These are phyloP conservation scores for Typhlichthys eigenmanni DNA, from an alignment of 2,797 vertebrate species.

Conservation along the genomic window DNA sequence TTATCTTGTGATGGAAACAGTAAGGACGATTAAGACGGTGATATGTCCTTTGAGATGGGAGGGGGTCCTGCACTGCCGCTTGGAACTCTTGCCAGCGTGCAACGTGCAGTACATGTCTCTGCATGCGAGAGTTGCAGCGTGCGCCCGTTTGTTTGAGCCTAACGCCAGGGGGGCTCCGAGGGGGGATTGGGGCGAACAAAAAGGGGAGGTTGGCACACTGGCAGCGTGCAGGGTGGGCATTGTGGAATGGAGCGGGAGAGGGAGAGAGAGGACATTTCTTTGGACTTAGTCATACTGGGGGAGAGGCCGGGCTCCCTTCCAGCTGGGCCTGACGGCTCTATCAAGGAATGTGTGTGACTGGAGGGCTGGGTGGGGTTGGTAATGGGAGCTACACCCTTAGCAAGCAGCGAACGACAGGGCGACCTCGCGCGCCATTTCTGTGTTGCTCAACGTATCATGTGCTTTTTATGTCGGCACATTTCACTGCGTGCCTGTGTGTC, in stretches of 20 bases:
- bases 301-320: slow-evolving; percentile 80
- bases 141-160: slow-evolving; percentile 53
- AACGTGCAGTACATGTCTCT: slow-evolving; percentile 5
- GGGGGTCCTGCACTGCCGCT: slow-evolving; percentile 1
- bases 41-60: slow-evolving; percentile 7
- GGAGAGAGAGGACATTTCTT: slow-evolving; percentile 76
- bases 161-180: slow-evolving; percentile 40
- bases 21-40: neutral
- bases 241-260: slow-evolving; percentile 28
- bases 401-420: slow-evolving; percentile 36
- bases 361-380: slow-evolving; percentile 74
- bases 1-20: neutral
- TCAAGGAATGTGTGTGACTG: slow-evolving; percentile 83
- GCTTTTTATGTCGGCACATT: slow-evolving; percentile 30
- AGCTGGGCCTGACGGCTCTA: slow-evolving; percentile 78
- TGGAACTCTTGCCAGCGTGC: slow-evolving; percentile 4
- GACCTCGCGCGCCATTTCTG: slow-evolving; percentile 26
- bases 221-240: slow-evolving; percentile 42
- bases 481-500: neutral
- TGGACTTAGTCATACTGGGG: slow-evolving; percentile 78
- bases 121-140: slow-evolving; percentile 15
- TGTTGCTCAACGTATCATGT: slow-evolving; percentile 12
- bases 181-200: slow-evolving; percentile 24
- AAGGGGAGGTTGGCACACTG: slow-evolving; percentile 23
- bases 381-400: slow-evolving; percentile 44